These are phyloP conservation scores for Altica lythri DNA, from an alignment of 2,888 invertebrate genomes.

Conservation along the genomic window DNA sequence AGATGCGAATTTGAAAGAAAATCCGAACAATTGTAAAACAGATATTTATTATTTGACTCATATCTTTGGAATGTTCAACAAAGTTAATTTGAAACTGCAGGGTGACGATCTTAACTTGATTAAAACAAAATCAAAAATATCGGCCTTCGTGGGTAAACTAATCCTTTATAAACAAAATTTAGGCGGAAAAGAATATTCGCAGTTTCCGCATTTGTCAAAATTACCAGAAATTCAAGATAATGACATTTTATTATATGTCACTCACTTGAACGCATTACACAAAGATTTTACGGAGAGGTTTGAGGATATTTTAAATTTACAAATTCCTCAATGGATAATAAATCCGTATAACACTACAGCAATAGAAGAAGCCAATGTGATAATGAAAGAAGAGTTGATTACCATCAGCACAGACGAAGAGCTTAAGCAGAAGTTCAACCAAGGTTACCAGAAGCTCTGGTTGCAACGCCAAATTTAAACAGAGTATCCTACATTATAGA, in stretches of 20 bases:
- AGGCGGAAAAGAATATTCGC: too few species aligned
- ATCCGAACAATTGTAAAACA: slow-evolving; percentile 6
- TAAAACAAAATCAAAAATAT: slow-evolving; percentile 9
- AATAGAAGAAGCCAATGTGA: slow-evolving; percentile 10
- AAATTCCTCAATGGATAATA: slow-evolving; percentile 12
- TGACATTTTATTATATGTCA: slow-evolving; percentile 7
- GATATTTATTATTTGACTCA: slow-evolving; percentile 1
- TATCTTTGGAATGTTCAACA: slow-evolving; percentile 9
- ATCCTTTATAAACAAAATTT: not conserved
- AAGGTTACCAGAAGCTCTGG: slow-evolving; percentile 7
- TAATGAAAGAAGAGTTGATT: slow-evolving; percentile 6
- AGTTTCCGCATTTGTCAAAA: slow-evolving; percentile 1
- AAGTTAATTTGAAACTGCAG: slow-evolving; percentile 9
- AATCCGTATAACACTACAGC: slow-evolving; percentile 8
- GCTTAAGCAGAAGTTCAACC: slow-evolving; percentile 3
- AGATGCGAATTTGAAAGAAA: slow-evolving; percentile 9
- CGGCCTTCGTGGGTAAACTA: too few species aligned
- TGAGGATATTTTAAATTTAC: slow-evolving; percentile 6
- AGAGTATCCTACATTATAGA: slow-evolving; percentile 3
- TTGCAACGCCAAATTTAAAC: slow-evolving; percentile 9
- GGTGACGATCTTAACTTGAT: not conserved
- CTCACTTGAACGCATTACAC: not conserved
- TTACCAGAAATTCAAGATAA: slow-evolving; percentile 7
- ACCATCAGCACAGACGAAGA: slow-evolving; percentile 7
- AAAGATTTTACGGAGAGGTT: slow-evolving; percentile 2